Evolutionary conservation across 2,888 invertebrate species (phyloP).

Genomic region (Eupithecia exiguata): DNA sequence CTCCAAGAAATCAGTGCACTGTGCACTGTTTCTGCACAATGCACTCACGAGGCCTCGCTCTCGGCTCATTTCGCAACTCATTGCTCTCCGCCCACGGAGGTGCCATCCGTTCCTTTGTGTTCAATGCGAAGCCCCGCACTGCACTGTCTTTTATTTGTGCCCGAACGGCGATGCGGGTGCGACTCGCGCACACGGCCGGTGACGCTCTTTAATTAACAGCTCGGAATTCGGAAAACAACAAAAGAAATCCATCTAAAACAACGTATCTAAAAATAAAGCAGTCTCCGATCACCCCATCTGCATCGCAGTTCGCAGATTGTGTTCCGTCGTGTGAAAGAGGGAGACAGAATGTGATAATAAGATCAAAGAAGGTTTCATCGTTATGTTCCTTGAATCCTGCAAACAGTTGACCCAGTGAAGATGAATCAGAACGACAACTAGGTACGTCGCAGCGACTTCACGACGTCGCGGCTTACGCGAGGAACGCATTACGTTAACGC

Average conservation of each 20-base stretch:
- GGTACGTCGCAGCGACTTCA: slow-evolving; percentile 9
- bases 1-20: too few species aligned
- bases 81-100: background rate
- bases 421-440: slow-evolving; percentile 32
- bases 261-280: background rate
- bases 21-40: too few species aligned
- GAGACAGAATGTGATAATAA: background rate
- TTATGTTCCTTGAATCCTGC: background rate
- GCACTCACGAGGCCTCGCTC: too few species aligned
- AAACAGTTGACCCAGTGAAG: slow-evolving; percentile 21
- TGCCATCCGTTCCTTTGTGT: background rate
- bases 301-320: background rate
- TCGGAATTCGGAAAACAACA: background rate
- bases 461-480: slow-evolving; percentile 26
- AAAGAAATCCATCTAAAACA: background rate
- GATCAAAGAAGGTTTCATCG: background rate
- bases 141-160: background rate
- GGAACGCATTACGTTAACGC: slow-evolving; percentile 38
- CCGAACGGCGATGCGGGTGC: slow-evolving; percentile 5
- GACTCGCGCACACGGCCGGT: background rate
- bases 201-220: slow-evolving; percentile 1
- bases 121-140: background rate
- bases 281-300: background rate
- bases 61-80: too few species aligned
- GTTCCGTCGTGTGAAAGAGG: background rate